These are phyloP conservation scores for Nylanderia fulva DNA, from an alignment of 1,140 invertebrate genomes.

Conservation along the genomic window DNA sequence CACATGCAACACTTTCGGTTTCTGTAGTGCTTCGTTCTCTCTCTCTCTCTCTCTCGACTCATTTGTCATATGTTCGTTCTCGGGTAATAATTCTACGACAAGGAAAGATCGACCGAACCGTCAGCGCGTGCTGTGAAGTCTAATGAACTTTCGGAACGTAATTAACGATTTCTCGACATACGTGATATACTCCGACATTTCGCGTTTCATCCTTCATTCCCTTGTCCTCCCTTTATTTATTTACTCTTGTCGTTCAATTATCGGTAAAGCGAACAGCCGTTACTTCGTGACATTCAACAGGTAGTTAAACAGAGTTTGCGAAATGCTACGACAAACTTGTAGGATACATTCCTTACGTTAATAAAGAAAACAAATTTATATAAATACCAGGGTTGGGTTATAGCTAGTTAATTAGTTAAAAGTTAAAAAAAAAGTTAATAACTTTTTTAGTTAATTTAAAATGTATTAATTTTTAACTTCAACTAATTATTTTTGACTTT, in stretches of 20 bases:
- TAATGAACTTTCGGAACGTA: constrained; percentile 20
- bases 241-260: not conserved
- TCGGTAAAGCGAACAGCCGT: not conserved
- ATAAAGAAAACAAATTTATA: too few species aligned
- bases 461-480: too few species aligned
- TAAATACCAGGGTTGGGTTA: too few species aligned
- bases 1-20: not conserved
- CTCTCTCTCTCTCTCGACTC: not conserved
- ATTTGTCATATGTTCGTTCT: not conserved
- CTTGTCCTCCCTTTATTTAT: not conserved
- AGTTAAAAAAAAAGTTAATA: too few species aligned
- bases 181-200: not conserved
- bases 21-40: not conserved
- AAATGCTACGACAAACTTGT: too few species aligned
- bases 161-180: not conserved
- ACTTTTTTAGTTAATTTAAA: too few species aligned
- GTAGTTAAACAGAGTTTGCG: too few species aligned
- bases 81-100: constrained; percentile 25
- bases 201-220: not conserved
- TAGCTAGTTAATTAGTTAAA: too few species aligned
- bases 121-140: not conserved
- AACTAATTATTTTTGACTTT: too few species aligned
- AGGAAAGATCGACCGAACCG: constrained; percentile 22
- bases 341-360: too few species aligned
- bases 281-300: not conserved